Conservation (phyloP, 2,888 invertebrate genomes). For the Tuta absoluta region DNA sequence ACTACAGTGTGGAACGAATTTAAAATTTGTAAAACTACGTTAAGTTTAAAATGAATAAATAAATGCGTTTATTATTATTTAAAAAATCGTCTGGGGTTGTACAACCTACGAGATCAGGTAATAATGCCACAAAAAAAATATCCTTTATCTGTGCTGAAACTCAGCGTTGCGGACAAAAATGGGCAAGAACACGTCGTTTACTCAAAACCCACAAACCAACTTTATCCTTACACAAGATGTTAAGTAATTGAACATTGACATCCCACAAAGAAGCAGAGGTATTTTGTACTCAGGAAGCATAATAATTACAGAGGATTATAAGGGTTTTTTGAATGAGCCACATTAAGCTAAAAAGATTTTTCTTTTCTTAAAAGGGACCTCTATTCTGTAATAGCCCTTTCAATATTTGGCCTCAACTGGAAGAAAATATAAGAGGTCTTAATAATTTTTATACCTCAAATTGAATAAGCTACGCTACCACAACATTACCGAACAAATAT, state of each 20-base stretch:
- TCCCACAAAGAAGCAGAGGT: background rate
- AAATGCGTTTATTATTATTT: too few relatives aligned
- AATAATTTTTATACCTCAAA: background rate
- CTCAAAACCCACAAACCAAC: background rate
- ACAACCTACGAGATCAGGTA: too few relatives aligned
- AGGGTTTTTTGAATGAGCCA: background rate
- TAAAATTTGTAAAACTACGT: too few relatives aligned
- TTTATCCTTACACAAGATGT: background rate
- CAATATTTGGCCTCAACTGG: background rate
- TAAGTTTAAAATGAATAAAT: too few relatives aligned
- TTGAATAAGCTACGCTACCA: slow-evolving; percentile 12
- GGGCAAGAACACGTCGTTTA: background rate
- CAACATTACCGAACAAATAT: slow-evolving; percentile 26
- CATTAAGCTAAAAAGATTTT: background rate
- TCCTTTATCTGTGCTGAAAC: background rate
- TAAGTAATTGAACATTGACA: slow-evolving; percentile 11
- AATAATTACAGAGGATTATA: slow-evolving; percentile 10
- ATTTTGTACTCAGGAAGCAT: background rate
- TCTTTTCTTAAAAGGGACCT: background rate
- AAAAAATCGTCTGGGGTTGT: too few relatives aligned
- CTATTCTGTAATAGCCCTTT: background rate
- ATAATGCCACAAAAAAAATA: too few relatives aligned
- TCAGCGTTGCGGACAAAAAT: background rate
- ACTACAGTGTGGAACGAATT: too few relatives aligned
- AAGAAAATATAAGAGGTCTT: background rate